Evolutionary conservation across 2,113 vertebrate genomes (phyloP).

Genomic region (Sclerurus mexicanus): DNA sequence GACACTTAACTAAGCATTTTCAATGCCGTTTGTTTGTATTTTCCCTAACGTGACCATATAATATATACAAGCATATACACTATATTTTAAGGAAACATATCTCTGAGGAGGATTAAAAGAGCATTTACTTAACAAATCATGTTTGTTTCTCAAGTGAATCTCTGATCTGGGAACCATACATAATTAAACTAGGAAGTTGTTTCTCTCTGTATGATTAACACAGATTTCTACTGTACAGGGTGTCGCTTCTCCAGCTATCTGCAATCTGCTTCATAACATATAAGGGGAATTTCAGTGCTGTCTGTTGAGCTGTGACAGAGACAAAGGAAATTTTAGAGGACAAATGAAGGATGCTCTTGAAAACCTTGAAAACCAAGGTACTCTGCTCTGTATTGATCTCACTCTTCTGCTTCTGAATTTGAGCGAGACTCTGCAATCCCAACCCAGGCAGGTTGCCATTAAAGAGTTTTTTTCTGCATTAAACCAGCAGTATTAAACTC

Average conservation of each 20-base stretch:
- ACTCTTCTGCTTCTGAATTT: background rate
- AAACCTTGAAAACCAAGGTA: no score
- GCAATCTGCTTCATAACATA: background rate
- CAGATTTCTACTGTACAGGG: background rate
- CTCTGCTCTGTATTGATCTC: conserved; percentile 16
- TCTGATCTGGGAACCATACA: background rate
- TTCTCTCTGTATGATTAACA: background rate
- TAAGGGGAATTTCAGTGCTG: background rate
- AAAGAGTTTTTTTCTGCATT: background rate
- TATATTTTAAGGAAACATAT: background rate
- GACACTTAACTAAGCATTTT: background rate
- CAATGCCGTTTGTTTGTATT: background rate
- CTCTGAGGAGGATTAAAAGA: background rate
- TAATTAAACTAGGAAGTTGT: background rate
- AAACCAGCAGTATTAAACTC: background rate
- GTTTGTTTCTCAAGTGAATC: background rate
- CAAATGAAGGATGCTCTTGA: conserved; percentile 7
- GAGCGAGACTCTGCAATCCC: background rate
- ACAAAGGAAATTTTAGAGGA: conserved; percentile 31
- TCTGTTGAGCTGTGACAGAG: background rate
- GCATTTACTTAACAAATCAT: conserved; percentile 1
- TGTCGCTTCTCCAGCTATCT: background rate
- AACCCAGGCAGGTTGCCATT: background rate
- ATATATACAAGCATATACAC: background rate
- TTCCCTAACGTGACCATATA: background rate